Evolutionary conservation across 1,140 invertebrate genomes (phyloP).

Genomic region (Venturia canescens): DNA sequence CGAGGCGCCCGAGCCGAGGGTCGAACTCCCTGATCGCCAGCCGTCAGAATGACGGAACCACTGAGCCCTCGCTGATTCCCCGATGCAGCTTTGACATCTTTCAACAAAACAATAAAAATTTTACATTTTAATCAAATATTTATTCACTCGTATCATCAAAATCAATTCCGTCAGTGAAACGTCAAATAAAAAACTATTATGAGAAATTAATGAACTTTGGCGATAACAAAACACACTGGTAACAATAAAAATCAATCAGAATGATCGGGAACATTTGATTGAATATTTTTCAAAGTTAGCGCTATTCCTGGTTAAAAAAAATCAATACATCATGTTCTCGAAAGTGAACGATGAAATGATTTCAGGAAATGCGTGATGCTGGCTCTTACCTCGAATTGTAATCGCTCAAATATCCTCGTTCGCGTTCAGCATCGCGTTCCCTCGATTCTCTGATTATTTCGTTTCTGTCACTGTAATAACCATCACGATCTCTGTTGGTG

Average conservation of each 20-base stretch:
- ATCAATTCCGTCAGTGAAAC: not conserved
- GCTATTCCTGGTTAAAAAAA: too few relatives aligned
- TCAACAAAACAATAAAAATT: slow-evolving; percentile 71
- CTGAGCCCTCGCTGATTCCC: slow-evolving; percentile 88
- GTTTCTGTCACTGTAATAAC: slow-evolving; percentile 92
- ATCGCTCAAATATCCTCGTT: slow-evolving; percentile 90
- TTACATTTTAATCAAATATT: not conserved
- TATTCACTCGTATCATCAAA: not conserved
- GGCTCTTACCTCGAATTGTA: slow-evolving; percentile 86
- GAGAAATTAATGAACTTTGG: too few relatives aligned
- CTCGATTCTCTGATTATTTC: slow-evolving; percentile 84
- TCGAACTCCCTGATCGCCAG: slow-evolving; percentile 88
- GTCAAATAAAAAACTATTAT: too few relatives aligned
- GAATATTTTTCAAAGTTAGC: too few relatives aligned
- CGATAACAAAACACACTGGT: too few relatives aligned
- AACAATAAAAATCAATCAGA: too few relatives aligned
- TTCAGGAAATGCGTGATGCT: not conserved
- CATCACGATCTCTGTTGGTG: slow-evolving; percentile 84
- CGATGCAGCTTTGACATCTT: slow-evolving; percentile 89
- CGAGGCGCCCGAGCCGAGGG: slow-evolving; percentile 80
- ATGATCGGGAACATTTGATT: too few relatives aligned
- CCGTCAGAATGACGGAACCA: slow-evolving; percentile 93
- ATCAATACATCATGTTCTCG: too few relatives aligned
- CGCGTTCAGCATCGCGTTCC: slow-evolving; percentile 80
- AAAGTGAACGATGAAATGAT: too few relatives aligned